A percentile compares a stretch with the other conserved stretches of the same genome.
phyloP scores from a whole-genome alignment of 2,888 invertebrate species.

The Pyrgus malvae region DNA sequence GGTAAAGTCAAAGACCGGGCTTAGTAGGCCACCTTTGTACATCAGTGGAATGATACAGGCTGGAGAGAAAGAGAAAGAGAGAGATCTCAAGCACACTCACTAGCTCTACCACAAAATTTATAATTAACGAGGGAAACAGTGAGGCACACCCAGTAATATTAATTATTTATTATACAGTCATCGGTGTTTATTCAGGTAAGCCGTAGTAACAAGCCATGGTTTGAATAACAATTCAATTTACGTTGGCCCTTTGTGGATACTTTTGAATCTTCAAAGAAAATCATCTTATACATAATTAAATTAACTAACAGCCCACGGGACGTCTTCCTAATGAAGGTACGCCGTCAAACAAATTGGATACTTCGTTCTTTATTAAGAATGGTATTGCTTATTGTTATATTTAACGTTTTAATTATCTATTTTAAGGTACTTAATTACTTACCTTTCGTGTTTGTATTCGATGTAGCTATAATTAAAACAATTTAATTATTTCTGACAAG shows the following conservation, averaged over 20 bases:
- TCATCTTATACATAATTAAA: constrained; percentile 22
- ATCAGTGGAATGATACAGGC: too few species aligned
- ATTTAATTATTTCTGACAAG: too few species aligned
- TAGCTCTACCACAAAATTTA: too few species aligned
- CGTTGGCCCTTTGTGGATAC: constrained; percentile 5
- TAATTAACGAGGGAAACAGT: too few species aligned
- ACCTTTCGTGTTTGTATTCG: too few species aligned
- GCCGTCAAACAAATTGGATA: constrained; percentile 13
- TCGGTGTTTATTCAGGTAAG: not conserved
- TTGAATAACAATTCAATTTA: constrained; percentile 14
- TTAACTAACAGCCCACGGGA: constrained; percentile 16
- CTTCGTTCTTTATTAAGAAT: constrained; percentile 1
- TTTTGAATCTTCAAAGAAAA: constrained; percentile 10
- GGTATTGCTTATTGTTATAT: constrained; percentile 1
- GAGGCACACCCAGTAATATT: too few species aligned
- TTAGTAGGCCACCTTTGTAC: too few species aligned
- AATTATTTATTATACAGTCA: not conserved
- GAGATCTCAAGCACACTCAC: too few species aligned
- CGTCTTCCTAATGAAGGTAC: constrained; percentile 17
- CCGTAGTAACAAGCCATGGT: not conserved
- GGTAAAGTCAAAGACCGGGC: too few species aligned
- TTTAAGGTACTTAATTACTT: too few species aligned
- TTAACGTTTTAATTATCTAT: not conserved
- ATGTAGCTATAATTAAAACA: too few species aligned
- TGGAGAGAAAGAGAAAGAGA: too few species aligned